These are phyloP conservation scores for Urocynchramus pylzowi DNA, from an alignment of 2,113 vertebrate genomes.

Conservation along the genomic window DNA sequence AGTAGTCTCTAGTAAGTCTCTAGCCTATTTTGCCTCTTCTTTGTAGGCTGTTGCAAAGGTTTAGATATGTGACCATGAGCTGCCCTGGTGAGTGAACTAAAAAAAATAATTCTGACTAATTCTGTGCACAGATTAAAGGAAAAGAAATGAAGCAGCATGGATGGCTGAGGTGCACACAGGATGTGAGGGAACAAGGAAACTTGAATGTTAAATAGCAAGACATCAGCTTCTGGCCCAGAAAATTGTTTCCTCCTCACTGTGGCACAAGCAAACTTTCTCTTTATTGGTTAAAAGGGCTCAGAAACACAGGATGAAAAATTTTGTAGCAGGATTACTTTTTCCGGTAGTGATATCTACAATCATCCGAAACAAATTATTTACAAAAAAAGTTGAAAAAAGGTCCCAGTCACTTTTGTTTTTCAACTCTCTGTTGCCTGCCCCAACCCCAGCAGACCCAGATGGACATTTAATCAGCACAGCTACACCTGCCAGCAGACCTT, in stretches of 20 bases:
- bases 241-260: background rate
- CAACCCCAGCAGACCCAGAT: background rate
- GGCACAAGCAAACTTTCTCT: background rate
- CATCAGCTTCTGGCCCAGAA: background rate
- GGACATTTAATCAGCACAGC: background rate
- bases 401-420: background rate
- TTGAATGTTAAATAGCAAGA: background rate
- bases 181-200: background rate
- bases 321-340: background rate
- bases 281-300: background rate
- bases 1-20: background rate
- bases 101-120: background rate
- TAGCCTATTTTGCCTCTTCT: background rate
- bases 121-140: background rate
- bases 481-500: background rate
- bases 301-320: background rate
- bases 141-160: background rate
- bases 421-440: background rate
- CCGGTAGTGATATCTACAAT: background rate
- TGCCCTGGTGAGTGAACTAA: background rate
- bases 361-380: background rate
- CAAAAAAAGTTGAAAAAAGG: background rate
- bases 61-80: background rate
- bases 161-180: background rate
- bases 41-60: background rate